These are phyloP conservation scores for Julus scandinavius DNA, from an alignment of 2,888 invertebrate species.

Conservation along the genomic window DNA sequence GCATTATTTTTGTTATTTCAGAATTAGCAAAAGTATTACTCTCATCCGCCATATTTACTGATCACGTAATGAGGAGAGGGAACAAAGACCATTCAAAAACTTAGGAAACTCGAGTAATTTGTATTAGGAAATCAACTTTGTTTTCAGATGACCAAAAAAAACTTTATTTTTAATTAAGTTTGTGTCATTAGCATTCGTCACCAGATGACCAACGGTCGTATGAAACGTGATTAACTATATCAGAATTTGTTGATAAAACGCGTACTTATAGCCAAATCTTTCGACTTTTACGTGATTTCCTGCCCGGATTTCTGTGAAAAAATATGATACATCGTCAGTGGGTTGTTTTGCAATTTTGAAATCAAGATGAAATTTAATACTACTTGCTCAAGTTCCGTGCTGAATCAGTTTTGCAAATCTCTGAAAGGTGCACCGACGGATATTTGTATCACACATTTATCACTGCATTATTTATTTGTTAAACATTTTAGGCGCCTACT, in stretches of 20 bases:
- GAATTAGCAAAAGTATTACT: not conserved
- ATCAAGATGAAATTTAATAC: not conserved
- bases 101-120: not conserved
- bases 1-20: not conserved
- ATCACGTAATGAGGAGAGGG: not conserved
- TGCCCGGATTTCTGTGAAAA: constrained; percentile 13
- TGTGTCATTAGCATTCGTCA: not conserved
- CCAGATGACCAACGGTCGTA: not conserved
- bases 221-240: not conserved
- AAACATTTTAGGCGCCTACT: too few relatives aligned
- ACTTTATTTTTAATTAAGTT: not conserved
- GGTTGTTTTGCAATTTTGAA: not conserved
- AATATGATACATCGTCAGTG: too few relatives aligned
- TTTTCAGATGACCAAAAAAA: not conserved
- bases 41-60: not conserved
- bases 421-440: not conserved
- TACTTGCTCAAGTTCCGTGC: not conserved
- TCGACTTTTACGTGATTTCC: not conserved
- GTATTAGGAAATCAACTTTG: not conserved
- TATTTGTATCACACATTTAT: too few relatives aligned
- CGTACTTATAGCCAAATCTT: not conserved
- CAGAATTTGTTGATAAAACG: not conserved
- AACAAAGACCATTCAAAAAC: not conserved
- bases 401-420: not conserved
- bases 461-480: too few relatives aligned